Evolutionary conservation across 2,797 vertebrate genomes (phyloP).

Genomic region (Mus spretus): DNA sequence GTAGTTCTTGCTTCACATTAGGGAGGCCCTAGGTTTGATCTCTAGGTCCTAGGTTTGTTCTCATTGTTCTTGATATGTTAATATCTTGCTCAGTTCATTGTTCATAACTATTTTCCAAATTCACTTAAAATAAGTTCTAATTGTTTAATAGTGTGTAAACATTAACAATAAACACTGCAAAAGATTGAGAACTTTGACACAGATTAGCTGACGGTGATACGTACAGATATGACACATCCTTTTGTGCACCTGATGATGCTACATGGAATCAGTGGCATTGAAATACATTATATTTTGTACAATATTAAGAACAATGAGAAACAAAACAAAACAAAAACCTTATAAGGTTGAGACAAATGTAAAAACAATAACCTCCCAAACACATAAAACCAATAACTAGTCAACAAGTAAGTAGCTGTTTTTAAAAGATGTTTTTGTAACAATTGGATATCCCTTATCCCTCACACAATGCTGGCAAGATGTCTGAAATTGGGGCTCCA

Average conservation of each 20-base stretch:
- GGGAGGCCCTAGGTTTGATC: not conserved
- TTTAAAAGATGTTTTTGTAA: not conserved
- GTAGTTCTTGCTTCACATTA: not conserved
- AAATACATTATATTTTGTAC: conserved; percentile 62
- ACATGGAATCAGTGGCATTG: conserved; percentile 83
- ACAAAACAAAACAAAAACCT: not conserved
- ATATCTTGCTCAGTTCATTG: not conserved
- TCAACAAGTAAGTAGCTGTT: not conserved
- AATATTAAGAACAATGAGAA: conserved; percentile 50
- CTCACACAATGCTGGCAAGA: not conserved
- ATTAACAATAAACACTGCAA: conserved; percentile 82
- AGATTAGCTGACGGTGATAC: conserved; percentile 83
- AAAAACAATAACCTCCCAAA: not conserved
- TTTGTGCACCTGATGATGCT: conserved; percentile 77
- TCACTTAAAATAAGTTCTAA: conserved; percentile 85
- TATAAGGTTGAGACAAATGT: not conserved
- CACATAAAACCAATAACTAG: not conserved
- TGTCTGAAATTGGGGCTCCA: not conserved
- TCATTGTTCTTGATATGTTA: conserved; percentile 79
- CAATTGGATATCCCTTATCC: not conserved
- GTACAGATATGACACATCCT: conserved; percentile 83
- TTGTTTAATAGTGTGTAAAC: conserved; percentile 74
- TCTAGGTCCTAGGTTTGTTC: not conserved
- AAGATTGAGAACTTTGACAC: conserved; percentile 87
- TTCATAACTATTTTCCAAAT: conserved; percentile 78